Evolutionary conservation across 2,888 invertebrate species (phyloP).

Genomic region (Andrena chrysosceles): DNA sequence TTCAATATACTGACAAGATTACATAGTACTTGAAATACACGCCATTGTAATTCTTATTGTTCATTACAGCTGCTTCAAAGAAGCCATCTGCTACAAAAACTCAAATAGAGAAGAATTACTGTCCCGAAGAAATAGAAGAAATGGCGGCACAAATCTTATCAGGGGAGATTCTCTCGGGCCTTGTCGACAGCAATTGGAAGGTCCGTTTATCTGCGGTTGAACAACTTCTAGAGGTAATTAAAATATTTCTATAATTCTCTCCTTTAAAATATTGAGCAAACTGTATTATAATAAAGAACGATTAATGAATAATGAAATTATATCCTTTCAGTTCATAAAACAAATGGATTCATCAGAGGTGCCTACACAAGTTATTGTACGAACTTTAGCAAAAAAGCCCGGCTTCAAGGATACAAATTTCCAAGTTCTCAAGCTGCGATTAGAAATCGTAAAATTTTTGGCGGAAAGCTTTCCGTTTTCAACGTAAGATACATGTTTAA

Average conservation of each 20-base stretch:
- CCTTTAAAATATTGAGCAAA: conserved; percentile 5
- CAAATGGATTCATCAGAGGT: conserved; percentile 88
- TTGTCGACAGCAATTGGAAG: conserved; percentile 95
- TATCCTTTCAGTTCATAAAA: conserved; percentile 86
- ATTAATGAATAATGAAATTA: conserved; percentile 6
- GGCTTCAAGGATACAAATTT: conserved; percentile 96
- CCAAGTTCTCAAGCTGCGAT: conserved; percentile 93
- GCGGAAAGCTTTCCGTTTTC: conserved; percentile 92
- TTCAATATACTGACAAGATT: not conserved
- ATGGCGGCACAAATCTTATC: conserved; percentile 89
- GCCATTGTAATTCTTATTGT: conserved; percentile 59
- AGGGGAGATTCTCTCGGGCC: conserved; percentile 88
- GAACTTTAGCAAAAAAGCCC: conserved; percentile 92
- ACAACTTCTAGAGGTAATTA: conserved; percentile 86
- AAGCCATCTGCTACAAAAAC: conserved; percentile 79
- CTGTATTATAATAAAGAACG: not conserved
- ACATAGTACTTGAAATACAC: not conserved
- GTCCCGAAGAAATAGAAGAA: conserved; percentile 92
- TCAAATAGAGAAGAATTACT: conserved; percentile 88
- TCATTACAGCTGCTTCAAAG: conserved; percentile 80
- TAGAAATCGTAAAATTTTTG: conserved; percentile 92
- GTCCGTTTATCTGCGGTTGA: conserved; percentile 91
- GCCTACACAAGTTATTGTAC: conserved; percentile 91
- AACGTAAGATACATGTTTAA: conserved; percentile 83
- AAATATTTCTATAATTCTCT: not conserved